Conservation (phyloP, 2,113 vertebrate genomes). For the Phaethon lepturus region DNA sequence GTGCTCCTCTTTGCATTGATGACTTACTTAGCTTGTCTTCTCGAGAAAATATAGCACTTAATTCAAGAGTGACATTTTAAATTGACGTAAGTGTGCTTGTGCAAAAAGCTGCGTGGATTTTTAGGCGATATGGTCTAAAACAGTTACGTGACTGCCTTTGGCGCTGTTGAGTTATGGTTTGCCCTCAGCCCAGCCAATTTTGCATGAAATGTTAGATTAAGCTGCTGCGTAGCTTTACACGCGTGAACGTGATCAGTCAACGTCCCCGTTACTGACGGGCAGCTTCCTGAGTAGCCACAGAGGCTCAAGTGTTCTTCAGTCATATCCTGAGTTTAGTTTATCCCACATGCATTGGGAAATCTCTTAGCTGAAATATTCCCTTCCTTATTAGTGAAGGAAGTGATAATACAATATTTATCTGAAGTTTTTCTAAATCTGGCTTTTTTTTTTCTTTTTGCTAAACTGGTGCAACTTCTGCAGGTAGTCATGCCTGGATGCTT, state of each 20-base stretch:
- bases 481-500: neutral
- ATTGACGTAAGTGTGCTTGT: neutral
- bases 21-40: neutral
- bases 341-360: conserved; percentile 4
- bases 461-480: neutral
- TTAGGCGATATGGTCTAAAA: neutral
- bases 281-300: neutral
- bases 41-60: neutral
- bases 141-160: neutral
- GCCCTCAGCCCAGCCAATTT: neutral
- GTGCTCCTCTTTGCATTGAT: neutral
- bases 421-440: neutral
- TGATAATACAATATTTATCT: neutral
- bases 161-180: neutral
- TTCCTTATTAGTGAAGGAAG: neutral
- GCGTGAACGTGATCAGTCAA: neutral
- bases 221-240: neutral
- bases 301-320: conserved; percentile 30
- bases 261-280: neutral
- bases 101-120: neutral
- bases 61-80: neutral
- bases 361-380: neutral
- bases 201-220: neutral
- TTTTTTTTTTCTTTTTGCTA: neutral
- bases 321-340: conserved; percentile 39